Evolutionary conservation across 2,888 invertebrate genomes (phyloP).

Genomic region (Dilophus febrilis): DNA sequence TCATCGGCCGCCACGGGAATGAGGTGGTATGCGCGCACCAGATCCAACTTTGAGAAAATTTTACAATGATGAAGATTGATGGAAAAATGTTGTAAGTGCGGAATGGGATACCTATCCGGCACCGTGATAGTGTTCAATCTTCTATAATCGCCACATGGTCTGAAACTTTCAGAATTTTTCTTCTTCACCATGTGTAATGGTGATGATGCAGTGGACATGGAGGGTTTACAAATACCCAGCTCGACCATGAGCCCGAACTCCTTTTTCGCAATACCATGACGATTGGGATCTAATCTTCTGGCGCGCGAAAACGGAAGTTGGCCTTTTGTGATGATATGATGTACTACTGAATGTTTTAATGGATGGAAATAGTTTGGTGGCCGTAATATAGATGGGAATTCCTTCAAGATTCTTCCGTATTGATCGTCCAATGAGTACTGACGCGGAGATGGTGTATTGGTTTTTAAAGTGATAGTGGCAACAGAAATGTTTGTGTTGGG

Average conservation of each 20-base stretch:
- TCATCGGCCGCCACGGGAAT: slow-evolving; percentile 18
- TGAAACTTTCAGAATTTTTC: neutral
- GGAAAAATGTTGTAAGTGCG: slow-evolving; percentile 15
- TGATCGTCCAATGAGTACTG: too few relatives aligned
- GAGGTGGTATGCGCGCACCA: slow-evolving; percentile 17
- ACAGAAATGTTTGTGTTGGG: too few relatives aligned
- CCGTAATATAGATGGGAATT: too few relatives aligned
- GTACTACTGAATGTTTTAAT: neutral
- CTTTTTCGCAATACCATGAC: neutral
- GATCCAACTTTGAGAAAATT: slow-evolving; percentile 14
- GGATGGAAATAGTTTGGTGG: too few relatives aligned
- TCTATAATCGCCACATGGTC: slow-evolving; percentile 19
- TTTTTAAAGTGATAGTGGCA: too few relatives aligned
- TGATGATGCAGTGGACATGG: neutral
- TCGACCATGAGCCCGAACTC: neutral
- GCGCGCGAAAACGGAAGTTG: neutral
- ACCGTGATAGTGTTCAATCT: slow-evolving; percentile 15
- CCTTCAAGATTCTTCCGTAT: too few relatives aligned
- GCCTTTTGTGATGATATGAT: neutral
- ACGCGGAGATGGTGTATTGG: too few relatives aligned
- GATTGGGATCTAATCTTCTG: neutral
- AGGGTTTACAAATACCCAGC: neutral
- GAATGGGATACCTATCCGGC: slow-evolving; percentile 16
- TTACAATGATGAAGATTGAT: slow-evolving; percentile 8
- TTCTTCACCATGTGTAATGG: neutral